Evolutionary conservation across 2,113 vertebrate genomes (phyloP), one percentile per base, ranked within the genome.

Genomic region (Pholis gunnellus): DNA sequence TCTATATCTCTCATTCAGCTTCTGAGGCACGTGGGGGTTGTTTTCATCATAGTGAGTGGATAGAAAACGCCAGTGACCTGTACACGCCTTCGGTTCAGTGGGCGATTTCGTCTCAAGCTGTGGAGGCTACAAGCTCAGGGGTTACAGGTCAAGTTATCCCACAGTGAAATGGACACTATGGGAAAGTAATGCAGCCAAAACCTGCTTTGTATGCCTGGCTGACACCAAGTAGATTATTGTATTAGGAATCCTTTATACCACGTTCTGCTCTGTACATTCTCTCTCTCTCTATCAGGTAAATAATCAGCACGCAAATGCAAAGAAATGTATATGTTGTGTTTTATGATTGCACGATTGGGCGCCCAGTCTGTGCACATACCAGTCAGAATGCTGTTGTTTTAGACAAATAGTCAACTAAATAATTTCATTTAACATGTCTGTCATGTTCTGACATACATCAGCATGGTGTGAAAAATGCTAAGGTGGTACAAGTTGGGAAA

Each of bases 31-130:
- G 56, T 89, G 63, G 87, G 83, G 83, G 66, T 85, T 86, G 80
- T 93, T 94, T 89, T 92, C 78, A 85, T 85, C 91, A 87, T 34
- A 40, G 79, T 65, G 87, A 91, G 90, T 83, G 87, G 88, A 87
- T 85, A 83, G 91, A 94, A 91, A 92, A 93, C 52, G 80, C 50
- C 89, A 90, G 73, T 93, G 91, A 94, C 92, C 91, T 88, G 88
- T 87, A 78, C 78, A 79, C 60, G 79, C 82, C 86, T 91, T 74
- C 76, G 89, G 91, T 93, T 94, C 89, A 91, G 78, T 79, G 85
- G 84, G 85, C 75, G 67, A 94, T 91, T 92, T 75, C 0, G 44
- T 87, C 90, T 94, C 82, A 72, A 85, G 84, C 71, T 83, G 86
- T 27, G 54, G 87, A 82, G 69, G 84, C 86, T 78, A 84, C 78